Conservation (phyloP, 2,888 invertebrate species). For the Frankliniella intonsa region DNA sequence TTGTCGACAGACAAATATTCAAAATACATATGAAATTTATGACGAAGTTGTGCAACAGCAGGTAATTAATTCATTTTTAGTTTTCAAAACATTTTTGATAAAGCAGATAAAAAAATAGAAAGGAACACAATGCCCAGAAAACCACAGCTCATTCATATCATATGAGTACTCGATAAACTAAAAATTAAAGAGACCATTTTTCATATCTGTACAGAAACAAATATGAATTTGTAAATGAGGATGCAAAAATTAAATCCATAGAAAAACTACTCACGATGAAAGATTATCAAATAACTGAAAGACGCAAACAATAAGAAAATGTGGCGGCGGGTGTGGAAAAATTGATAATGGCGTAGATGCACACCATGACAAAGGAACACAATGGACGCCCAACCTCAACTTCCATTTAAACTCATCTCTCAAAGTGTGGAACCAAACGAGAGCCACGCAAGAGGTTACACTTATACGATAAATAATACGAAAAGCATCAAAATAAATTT, state of each 20-base stretch:
- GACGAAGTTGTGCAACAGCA: neutral
- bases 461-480: too few species aligned
- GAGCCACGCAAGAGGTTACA: too few species aligned
- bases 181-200: neutral
- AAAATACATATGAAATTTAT: neutral
- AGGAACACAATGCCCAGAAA: too few species aligned
- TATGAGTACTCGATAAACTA: neutral
- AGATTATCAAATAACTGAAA: too few species aligned
- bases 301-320: neutral
- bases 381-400: constrained; percentile 12
- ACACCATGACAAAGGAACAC: constrained; percentile 16
- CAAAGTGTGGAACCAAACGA: too few species aligned
- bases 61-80: neutral
- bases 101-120: neutral
- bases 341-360: neutral
- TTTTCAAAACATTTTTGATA: neutral
- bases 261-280: too few species aligned
- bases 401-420: neutral
- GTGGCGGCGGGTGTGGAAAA: neutral
- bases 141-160: too few species aligned
- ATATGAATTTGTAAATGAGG: too few species aligned
- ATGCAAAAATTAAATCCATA: too few species aligned
- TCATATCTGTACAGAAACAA: neutral
- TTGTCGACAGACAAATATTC: constrained; percentile 41
- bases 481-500: too few species aligned